Conservation (phyloP, 2,888 invertebrate genomes). For the Phengaris alcon region DNA sequence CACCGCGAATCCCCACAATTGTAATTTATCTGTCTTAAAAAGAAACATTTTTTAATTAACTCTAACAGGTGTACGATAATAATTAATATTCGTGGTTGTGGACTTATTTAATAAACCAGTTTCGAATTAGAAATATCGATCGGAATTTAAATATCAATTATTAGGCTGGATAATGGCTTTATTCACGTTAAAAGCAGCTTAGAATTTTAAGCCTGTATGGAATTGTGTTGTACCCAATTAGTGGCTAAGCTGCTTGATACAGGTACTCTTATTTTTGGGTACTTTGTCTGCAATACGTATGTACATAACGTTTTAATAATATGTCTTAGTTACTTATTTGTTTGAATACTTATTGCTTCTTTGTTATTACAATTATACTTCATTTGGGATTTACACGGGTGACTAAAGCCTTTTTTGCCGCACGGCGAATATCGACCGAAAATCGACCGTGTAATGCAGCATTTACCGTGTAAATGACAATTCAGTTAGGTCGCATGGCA, state of each 20-base stretch:
- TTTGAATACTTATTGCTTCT: too few species aligned
- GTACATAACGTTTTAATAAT: too few species aligned
- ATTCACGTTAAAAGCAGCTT: background rate
- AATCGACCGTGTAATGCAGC: too few species aligned
- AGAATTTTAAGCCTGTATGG: background rate
- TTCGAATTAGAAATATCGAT: slow-evolving; percentile 20
- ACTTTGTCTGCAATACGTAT: background rate
- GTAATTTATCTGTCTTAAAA: slow-evolving; percentile 8
- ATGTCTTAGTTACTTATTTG: too few species aligned
- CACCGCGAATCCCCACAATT: background rate
- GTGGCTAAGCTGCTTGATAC: background rate
- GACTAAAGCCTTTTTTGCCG: too few species aligned
- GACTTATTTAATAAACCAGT: slow-evolving; percentile 9
- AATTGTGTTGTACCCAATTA: background rate
- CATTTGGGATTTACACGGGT: too few species aligned
- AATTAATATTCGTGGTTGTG: slow-evolving; percentile 17
- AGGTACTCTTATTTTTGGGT: background rate
- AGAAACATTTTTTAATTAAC: slow-evolving; percentile 7
- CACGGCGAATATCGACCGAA: too few species aligned
- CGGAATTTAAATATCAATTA: background rate
- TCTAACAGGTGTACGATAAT: slow-evolving; percentile 7
- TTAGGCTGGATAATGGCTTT: background rate
- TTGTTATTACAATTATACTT: too few species aligned
- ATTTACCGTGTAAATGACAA: too few species aligned
- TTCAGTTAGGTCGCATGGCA: too few species aligned